phyloP scores from a whole-genome alignment of 2,888 invertebrate species.

The Polia nebulosa region DNA sequence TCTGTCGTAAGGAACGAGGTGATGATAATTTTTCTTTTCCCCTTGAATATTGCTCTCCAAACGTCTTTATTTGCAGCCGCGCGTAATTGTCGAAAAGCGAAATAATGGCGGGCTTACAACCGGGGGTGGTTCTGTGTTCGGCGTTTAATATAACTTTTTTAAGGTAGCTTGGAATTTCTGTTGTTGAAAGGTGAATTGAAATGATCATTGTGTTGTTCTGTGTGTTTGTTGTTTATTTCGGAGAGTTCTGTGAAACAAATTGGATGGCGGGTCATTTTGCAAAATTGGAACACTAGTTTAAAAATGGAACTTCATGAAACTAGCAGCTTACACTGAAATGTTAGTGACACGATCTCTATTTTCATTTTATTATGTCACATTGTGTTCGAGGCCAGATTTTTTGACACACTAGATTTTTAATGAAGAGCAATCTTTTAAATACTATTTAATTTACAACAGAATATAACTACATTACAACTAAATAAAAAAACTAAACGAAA shows the following conservation, averaged over 20 bases:
- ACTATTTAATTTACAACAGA: too few species aligned
- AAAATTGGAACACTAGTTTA: slow-evolving; percentile 11
- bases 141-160: slow-evolving; percentile 63
- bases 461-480: too few species aligned
- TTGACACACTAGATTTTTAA: too few species aligned
- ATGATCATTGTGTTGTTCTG: slow-evolving; percentile 47
- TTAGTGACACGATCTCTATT: neutral
- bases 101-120: slow-evolving; percentile 72
- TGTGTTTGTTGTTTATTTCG: slow-evolving; percentile 17
- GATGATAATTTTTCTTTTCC: slow-evolving; percentile 81
- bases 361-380: neutral
- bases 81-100: slow-evolving; percentile 77
- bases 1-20: slow-evolving; percentile 71
- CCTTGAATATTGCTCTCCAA: slow-evolving; percentile 74
- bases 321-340: neutral
- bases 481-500: too few species aligned
- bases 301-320: neutral
- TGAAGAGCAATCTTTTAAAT: too few species aligned
- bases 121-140: slow-evolving; percentile 47
- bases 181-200: slow-evolving; percentile 59
- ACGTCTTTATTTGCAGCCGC: slow-evolving; percentile 79
- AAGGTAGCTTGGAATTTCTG: slow-evolving; percentile 58
- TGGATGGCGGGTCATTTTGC: neutral
- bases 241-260: slow-evolving; percentile 8
- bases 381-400: neutral